Base-by-base conservation (phyloP, 2,888 invertebrate genomes). In the Sarcophaga variegata region DNA sequence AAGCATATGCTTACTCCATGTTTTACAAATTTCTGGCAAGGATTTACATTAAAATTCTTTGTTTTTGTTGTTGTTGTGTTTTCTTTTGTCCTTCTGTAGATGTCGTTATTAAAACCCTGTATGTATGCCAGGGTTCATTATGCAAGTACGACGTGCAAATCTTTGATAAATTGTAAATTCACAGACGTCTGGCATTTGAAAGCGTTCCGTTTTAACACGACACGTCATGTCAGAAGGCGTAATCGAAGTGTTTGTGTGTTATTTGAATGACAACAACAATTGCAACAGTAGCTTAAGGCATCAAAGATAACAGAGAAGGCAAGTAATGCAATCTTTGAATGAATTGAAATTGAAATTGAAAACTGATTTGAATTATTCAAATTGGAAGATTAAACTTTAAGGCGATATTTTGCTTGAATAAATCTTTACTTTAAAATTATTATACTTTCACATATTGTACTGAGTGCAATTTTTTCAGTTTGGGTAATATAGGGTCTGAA, bases 31-130 rank as follows among this genome's bases (percentile, higher is more conserved):
- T 60, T 71, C 60, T 76, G 70, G 27, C 59, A 76, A 64, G 17
- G 37, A 64, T 71, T 69, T 37, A 20, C 49, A 64, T 63, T 45
- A 47, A 27, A 70, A 70, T 59, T 60, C 14, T 62, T 76, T 37
- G 60, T 14, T 54, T 54, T 17, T 54, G 49, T 14, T 14, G 12
- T 14, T 54, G 12, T 54, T 54, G 12, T 17, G 3, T 14, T 49
- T 22, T 22, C 22, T 22, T 22, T 54, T 54, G 17, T 14, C 10
- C 10, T 54, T 54, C 10, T 11, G 49, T 14, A 49, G 17, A 76
- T 76, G 49, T 80, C 37, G 70, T 76, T 80, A 76, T 71, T 60
- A 71, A 60, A 60, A 66, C 17, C 8, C 3, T 37, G 2, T 10
- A 37, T 37, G 37, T 10, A 37, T 37, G 10, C 8, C 37, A 37